Conservation (phyloP, 2,888 invertebrate genomes). For the Cylindroiulus punctatus region DNA sequence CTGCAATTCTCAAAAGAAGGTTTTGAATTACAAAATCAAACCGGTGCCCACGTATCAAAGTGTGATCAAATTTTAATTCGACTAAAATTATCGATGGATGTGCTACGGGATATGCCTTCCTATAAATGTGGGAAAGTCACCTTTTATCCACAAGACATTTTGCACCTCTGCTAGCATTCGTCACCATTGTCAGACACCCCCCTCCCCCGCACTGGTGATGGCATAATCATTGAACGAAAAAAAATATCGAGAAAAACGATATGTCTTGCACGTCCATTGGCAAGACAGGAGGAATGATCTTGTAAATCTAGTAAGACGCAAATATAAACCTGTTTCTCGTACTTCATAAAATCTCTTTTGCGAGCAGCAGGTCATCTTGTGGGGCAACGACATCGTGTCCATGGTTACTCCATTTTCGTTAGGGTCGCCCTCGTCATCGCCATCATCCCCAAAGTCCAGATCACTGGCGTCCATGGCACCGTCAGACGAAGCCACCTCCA, state of each 20-base stretch:
- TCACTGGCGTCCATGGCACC: neutral
- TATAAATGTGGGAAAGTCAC: no score
- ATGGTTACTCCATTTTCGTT: neutral
- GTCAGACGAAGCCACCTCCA: neutral
- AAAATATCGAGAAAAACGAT: no score
- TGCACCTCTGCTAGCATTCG: no score
- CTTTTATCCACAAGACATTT: no score
- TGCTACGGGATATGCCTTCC: no score
- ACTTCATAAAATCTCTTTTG: constrained; percentile 47
- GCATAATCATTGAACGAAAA: no score
- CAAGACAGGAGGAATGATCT: no score
- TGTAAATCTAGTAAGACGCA: neutral
- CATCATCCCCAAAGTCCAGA: constrained; percentile 10
- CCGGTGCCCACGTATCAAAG: neutral
- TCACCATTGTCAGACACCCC: no score
- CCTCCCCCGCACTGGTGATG: no score
- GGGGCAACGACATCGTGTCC: neutral
- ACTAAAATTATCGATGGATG: no score
- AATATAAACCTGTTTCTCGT: neutral
- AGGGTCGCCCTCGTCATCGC: neutral
- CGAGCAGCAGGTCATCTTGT: neutral
- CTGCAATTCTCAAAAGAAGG: neutral
- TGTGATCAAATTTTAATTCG: no score
- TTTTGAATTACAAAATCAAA: neutral
- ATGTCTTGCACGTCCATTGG: no score